These are phyloP conservation scores for Climacteris rufus DNA, from an alignment of 2,113 vertebrate species.

Conservation along the genomic window DNA sequence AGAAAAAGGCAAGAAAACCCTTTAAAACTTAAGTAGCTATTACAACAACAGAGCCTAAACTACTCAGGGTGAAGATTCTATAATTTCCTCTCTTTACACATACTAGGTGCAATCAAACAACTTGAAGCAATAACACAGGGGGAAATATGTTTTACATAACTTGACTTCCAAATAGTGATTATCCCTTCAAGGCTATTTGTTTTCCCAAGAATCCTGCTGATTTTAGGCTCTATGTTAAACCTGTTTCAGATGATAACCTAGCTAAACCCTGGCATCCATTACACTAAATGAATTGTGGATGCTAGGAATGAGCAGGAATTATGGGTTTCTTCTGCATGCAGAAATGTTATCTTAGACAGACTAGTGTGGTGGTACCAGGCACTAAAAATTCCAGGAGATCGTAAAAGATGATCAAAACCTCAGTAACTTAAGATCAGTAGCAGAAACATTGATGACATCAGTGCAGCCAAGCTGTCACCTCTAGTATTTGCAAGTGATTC, in stretches of 20 bases:
- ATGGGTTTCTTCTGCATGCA: background rate
- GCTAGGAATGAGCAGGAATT: background rate
- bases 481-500: background rate
- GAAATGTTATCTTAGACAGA: background rate
- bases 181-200: constrained; percentile 62
- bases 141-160: constrained; percentile 67
- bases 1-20: constrained; percentile 52
- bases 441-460: background rate
- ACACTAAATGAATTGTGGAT: background rate
- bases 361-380: background rate
- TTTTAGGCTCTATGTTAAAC: constrained; percentile 60
- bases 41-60: constrained; percentile 47
- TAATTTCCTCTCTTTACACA: constrained; percentile 45
- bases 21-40: constrained; percentile 61
- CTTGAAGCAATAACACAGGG: constrained; percentile 54
- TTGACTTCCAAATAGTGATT: constrained; percentile 62
- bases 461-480: background rate
- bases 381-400: background rate
- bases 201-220: constrained; percentile 66
- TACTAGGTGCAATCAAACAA: constrained; percentile 49
- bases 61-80: constrained; percentile 50
- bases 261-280: constrained; percentile 39
- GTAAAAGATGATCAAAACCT: background rate
- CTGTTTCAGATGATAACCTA: constrained; percentile 71
- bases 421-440: background rate